Percentiles rank a stretch among this genome's conserved stretches.
phyloP scores from a whole-genome alignment of 2,888 invertebrate genomes.

The Laspeyria flexula region DNA sequence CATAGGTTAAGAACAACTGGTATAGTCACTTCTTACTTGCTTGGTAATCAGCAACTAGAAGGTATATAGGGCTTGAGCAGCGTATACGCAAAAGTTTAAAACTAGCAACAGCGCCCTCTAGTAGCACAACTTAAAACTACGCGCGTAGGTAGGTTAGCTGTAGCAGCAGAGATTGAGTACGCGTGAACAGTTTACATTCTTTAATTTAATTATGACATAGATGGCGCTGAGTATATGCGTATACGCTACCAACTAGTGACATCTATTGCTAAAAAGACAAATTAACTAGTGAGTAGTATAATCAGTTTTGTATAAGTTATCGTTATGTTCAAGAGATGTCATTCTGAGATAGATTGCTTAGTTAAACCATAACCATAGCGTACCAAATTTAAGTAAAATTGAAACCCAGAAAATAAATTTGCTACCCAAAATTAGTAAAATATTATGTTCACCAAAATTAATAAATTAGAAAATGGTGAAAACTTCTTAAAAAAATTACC shows the following conservation, averaged over 20 bases:
- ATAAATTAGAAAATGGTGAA: too few species aligned
- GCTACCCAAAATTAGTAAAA: too few species aligned
- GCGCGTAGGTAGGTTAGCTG: neutral
- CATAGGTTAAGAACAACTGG: too few species aligned
- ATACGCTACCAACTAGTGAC: conserved; percentile 17
- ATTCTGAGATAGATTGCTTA: too few species aligned
- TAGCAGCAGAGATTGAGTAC: too few species aligned
- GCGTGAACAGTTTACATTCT: neutral
- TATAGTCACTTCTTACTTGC: too few species aligned
- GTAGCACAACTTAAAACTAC: neutral
- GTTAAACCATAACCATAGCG: too few species aligned
- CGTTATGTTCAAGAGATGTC: neutral
- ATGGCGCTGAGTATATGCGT: conserved; percentile 28
- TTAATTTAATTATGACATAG: conserved; percentile 7
- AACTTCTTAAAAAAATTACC: too few species aligned
- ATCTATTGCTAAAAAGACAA: neutral
- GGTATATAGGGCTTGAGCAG: too few species aligned
- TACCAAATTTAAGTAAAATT: neutral
- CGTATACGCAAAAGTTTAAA: neutral
- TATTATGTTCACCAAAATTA: too few species aligned
- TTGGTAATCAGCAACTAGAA: too few species aligned
- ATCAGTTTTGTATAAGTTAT: neutral
- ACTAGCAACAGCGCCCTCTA: conserved; percentile 17
- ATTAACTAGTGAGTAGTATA: neutral
- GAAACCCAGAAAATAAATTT: too few species aligned